Evolutionary conservation across 2,797 vertebrate species (phyloP).

Genomic region (Sorex maritimensis): DNA sequence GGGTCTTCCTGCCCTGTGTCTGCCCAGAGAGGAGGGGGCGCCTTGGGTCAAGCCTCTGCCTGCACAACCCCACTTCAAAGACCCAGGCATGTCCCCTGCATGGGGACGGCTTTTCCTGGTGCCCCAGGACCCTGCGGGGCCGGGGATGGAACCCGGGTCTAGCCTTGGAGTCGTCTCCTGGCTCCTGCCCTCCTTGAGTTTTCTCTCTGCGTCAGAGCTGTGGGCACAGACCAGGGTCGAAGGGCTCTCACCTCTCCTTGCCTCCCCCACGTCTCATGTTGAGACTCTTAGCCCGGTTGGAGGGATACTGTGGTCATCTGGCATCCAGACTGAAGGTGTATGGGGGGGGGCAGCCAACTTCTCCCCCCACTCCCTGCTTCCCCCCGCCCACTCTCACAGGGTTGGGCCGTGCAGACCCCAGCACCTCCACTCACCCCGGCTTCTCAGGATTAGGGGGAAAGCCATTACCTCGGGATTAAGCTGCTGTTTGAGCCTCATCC

Average conservation of each 20-base stretch:
- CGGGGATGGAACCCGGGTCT: not conserved
- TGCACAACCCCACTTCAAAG: not conserved
- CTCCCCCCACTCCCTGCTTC: not conserved
- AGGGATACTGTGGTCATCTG: not conserved
- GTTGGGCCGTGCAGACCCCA: not conserved
- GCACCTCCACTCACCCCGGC: conserved; percentile 10
- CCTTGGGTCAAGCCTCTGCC: no score
- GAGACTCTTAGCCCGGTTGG: no score
- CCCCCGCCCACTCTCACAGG: not conserved
- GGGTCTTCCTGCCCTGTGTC: no score
- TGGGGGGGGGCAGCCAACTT: not conserved
- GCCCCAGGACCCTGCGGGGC: no score
- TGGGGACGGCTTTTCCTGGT: no score
- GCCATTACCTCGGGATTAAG: conserved; percentile 86
- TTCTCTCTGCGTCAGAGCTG: conserved; percentile 14
- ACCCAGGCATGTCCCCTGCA: not conserved
- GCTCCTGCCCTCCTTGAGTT: not conserved
- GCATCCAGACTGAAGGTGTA: not conserved
- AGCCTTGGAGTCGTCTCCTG: not conserved
- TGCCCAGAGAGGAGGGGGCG: not conserved
- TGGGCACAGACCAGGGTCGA: not conserved
- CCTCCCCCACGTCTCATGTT: not conserved
- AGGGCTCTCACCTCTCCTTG: not conserved
- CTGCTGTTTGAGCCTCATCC: conserved; percentile 87
- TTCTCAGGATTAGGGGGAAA: conserved; percentile 79